Base-by-base conservation (phyloP, 2,888 invertebrate genomes). In the Neria commutata region DNA sequence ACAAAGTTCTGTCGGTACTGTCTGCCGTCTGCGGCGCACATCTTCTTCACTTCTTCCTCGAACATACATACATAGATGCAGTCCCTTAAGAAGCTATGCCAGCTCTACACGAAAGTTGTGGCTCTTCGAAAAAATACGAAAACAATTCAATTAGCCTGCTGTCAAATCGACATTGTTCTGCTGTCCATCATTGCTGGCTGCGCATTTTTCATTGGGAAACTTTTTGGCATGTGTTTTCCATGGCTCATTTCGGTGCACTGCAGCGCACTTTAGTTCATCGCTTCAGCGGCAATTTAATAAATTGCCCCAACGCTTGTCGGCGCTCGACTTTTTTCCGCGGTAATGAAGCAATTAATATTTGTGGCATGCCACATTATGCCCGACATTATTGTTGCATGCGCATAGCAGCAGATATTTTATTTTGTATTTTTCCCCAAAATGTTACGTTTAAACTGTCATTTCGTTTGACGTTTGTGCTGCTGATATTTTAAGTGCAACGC, bases 71-170 rank as follows among this genome's bases (percentile, higher is more conserved):
- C n/a, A n/a, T n/a, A n/a, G n/a, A n/a, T n/a, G n/a, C n/a, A n/a
- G n/a, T n/a, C n/a, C n/a, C n/a, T n/a, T n/a, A n/a, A n/a, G n/a
- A n/a, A n/a, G n/a, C n/a, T n/a, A n/a, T n/a, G n/a, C n/a, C n/a
- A n/a, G n/a, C n/a, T n/a, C n/a, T n/a, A n/a, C n/a, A n/a, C n/a
- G n/a, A n/a, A n/a, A n/a, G n/a, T n/a, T n/a, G n/a, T n/a, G n/a
- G n/a, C n/a, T n/a, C n/a, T n/a, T n/a, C n/a, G n/a, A n/a, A n/a
- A n/a, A n/a, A n/a, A n/a, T n/a, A n/a, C 6, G 14, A 19, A 42
- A 42, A 75, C 73, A 72, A 72, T 75, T 76, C 75, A 75, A 75
- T 75, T 75, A 75, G 76, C 75, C 66, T 66, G 61, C 72, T 72
- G 75, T 76, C 76, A 75, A 75, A 73, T 68, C 67, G 68, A 65